Base-by-base conservation (phyloP, 37 sponge, comb jelly and placozoan species). In the Diacarnus erythraeanus region DNA sequence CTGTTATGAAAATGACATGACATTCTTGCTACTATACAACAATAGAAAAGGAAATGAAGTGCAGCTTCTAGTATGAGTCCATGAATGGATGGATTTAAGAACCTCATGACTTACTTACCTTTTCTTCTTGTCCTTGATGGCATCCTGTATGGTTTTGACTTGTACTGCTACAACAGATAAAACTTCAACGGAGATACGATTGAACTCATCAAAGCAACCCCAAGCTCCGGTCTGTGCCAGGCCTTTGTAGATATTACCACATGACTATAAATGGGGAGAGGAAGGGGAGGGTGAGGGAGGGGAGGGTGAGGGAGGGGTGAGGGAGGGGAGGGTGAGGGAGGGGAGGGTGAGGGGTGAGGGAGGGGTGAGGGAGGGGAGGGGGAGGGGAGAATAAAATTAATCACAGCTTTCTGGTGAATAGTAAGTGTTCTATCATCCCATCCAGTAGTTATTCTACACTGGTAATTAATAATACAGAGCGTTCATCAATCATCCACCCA, bases 161-260 rank as follows among this genome's bases (percentile, higher is more conserved):
- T 96, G 97, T 39, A 98, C 99, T 20, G 99, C 94, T 60, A 98
- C 96, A 54, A 98, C 99, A 72, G 96, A 95, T 56, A 98, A 76
- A 41, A 98, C 99, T 64, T 98, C 99, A 10, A 98, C 91, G 27
- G 99, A 93, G 76, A 98, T 98, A 21, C 98, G 63, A 69, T 97
- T 97, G 85, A 97, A 97, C 76, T 97, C 98, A 85, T 97, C 98
- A 78, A 98, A 98, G 71, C 99, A 98, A 31, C 99, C 99, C 99
- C 99, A 98, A 15, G 99, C 99, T 26, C 99, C 98, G 33, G 99
- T 92, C 78, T 98, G 99, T 1, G 96, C 78, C 40, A 98, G 87
- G 1, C 99, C 99, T 81, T 98, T 98, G 92, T 98, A 98, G 76
- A 98, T 98, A 71, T 98, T 95, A 58, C 99, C 99, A 69, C 87